A percentile compares a stretch with the other conserved stretches of the same genome.
These are phyloP conservation scores for Semnopithecus entellus DNA, from an alignment of 2,113 vertebrate species.

Conservation along the genomic window DNA sequence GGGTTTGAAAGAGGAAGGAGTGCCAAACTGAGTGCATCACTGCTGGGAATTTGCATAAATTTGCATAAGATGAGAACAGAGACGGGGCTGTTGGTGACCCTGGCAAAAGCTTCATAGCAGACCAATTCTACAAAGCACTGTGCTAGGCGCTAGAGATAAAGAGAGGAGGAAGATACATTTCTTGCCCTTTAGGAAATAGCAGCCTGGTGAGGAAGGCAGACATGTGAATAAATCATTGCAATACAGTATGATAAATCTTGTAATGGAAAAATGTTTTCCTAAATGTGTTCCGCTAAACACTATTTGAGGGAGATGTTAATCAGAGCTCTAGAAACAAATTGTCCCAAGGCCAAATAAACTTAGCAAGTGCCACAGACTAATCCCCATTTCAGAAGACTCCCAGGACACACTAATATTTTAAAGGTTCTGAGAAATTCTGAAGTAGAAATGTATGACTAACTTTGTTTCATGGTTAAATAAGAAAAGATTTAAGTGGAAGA, in stretches of 20 bases:
- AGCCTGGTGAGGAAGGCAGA: conserved; percentile 37
- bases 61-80: background rate
- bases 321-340: background rate
- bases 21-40: background rate
- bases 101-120: background rate
- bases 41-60: background rate
- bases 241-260: conserved; percentile 57
- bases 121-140: background rate
- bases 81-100: background rate
- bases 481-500: background rate
- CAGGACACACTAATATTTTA: background rate
- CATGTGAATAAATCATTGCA: conserved; percentile 52
- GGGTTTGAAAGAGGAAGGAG: background rate
- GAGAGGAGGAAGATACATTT: conserved; percentile 54
- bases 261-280: conserved; percentile 58
- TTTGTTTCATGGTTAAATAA: background rate
- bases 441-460: background rate
- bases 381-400: background rate
- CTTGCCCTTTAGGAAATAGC: conserved; percentile 60
- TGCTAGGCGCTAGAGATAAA: background rate
- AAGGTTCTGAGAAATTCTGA: background rate
- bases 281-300: conserved; percentile 17
- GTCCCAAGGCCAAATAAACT: conserved; percentile 13
- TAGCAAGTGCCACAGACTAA: background rate
- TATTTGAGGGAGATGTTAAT: conserved; percentile 54